Percentiles rank a stretch among this genome's conserved stretches.
Conservation (phyloP, 2,888 invertebrate species). For the Plagodis dolabraria region DNA sequence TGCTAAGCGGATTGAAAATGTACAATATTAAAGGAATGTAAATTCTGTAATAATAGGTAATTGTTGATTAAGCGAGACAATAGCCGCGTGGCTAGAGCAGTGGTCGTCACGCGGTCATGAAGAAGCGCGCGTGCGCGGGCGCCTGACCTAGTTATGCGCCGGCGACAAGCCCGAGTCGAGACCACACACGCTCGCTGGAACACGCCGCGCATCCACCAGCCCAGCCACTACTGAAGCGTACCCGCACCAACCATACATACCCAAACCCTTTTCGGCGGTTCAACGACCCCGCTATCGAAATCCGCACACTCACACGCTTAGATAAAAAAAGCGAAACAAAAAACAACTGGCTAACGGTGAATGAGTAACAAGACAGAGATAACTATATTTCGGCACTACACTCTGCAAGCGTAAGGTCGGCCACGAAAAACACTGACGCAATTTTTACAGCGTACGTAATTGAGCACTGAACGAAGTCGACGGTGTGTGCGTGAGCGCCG, state of each 20-base stretch:
- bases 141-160: slow-evolving; percentile 74
- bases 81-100: slow-evolving; percentile 29
- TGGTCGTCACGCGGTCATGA: slow-evolving; percentile 58
- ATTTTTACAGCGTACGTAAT: slow-evolving; percentile 84
- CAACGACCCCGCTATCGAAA: slow-evolving; percentile 83
- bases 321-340: slow-evolving; percentile 81
- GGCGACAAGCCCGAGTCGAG: slow-evolving; percentile 53
- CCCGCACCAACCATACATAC: slow-evolving; percentile 58
- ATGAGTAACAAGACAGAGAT: slow-evolving; percentile 80
- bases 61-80: slow-evolving; percentile 26
- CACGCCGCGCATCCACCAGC: slow-evolving; percentile 53
- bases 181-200: slow-evolving; percentile 61
- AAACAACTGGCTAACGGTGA: slow-evolving; percentile 69
- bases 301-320: slow-evolving; percentile 81
- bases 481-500: slow-evolving; percentile 82
- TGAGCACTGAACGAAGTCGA: slow-evolving; percentile 69
- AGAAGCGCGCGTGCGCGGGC: slow-evolving; percentile 71
- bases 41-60: slow-evolving; percentile 1
- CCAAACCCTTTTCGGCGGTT: slow-evolving; percentile 80
- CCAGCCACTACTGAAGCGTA: slow-evolving; percentile 65
- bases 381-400: slow-evolving; percentile 78
- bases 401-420: slow-evolving; percentile 76
- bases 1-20: background rate
- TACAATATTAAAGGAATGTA: background rate
- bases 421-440: slow-evolving; percentile 84